Percentiles rank a stretch among this genome's conserved stretches.
Conservation (phyloP, 2,888 invertebrate species). For the Spodoptera littoralis region DNA sequence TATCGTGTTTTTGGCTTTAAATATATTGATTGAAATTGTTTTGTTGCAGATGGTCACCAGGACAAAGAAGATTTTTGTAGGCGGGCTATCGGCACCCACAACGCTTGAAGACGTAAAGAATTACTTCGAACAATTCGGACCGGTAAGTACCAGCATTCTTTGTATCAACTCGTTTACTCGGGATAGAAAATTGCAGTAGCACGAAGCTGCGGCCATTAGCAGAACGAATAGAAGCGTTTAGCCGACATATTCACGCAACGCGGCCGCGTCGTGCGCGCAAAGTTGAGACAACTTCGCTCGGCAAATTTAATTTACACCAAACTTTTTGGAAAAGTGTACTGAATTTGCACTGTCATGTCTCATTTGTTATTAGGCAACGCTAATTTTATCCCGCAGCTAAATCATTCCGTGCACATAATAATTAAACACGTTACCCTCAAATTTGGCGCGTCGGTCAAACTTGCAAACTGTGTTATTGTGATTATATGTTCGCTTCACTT, state of each 20-base stretch:
- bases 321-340: slow-evolving; percentile 79
- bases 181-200: slow-evolving; percentile 4
- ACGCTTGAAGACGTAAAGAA: slow-evolving; percentile 99
- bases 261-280: slow-evolving; percentile 68
- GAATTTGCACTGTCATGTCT: slow-evolving; percentile 79
- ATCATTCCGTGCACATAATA: slow-evolving; percentile 75
- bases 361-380: slow-evolving; percentile 76
- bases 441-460: slow-evolving; percentile 71
- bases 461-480: slow-evolving; percentile 70
- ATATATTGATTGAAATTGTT: slow-evolving; percentile 33
- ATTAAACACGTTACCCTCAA: slow-evolving; percentile 74
- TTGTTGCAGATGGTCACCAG: slow-evolving; percentile 99
- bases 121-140: slow-evolving; percentile 99
- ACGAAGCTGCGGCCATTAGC: slow-evolving; percentile 24
- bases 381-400: slow-evolving; percentile 73
- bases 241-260: slow-evolving; percentile 64
- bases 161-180: slow-evolving; percentile 15
- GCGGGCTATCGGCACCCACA: slow-evolving; percentile 99
- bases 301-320: slow-evolving; percentile 78
- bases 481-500: slow-evolving; percentile 64
- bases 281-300: slow-evolving; percentile 72
- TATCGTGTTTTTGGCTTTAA: slow-evolving; percentile 17
- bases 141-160: slow-evolving; percentile 91
- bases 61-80: slow-evolving; percentile 99
- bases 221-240: slow-evolving; percentile 50